Evolutionary conservation across 1,140 invertebrate species (phyloP), one percentile per base, ranked within the genome.

Genomic region (Zeugodacus cucurbitae): DNA sequence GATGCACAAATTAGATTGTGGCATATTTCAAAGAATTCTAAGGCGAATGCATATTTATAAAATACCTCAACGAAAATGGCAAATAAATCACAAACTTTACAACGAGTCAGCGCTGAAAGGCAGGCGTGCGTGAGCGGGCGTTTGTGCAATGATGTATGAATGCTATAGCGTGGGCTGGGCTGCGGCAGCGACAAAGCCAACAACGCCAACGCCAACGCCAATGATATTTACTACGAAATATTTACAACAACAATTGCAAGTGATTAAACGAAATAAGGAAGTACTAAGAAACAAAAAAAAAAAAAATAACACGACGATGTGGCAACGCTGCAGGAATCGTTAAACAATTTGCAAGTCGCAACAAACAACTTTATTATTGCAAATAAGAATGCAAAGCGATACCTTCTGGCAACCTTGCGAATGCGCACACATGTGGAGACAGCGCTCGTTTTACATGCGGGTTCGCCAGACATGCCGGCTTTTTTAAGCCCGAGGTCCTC

Each of bases 21-120:
- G 34, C 29, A 41, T 20, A 67, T 74, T 74, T 74, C 67, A 74
- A 74, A 74, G 67, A 74, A 74, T 74, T 74, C 67, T 74, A 8
- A 41, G 32, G 67, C 67, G 22, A 74, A 32, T 22, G n/a, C n/a
- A n/a, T n/a, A n/a, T n/a, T n/a, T n/a, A 62, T 10, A 74, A 74
- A 74, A 74, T 74, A 41, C 34, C 34, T 74, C 34, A 74, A 34
- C 22, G 20, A 74, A 74, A 41, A 74, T 54, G 67, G 20, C 1
- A 74, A 74, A 74, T 74, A 74, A 74, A 74, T 74, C 67, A 74
- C 32, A 74, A 74, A 2, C 14, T 10, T 37, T n/a, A 14, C 37
- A 74, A 37, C 22, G 64, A 34, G 14, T 3, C 34, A 74, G 34
- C 20, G 67, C 67, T 41, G 34, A n/a, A 67, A 67, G 26, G 10